A percentile compares a stretch with the other conserved stretches of the same genome.
phyloP scores from a whole-genome alignment of 2,797 vertebrate genomes.

The Orientallactaga sibirica region DNA sequence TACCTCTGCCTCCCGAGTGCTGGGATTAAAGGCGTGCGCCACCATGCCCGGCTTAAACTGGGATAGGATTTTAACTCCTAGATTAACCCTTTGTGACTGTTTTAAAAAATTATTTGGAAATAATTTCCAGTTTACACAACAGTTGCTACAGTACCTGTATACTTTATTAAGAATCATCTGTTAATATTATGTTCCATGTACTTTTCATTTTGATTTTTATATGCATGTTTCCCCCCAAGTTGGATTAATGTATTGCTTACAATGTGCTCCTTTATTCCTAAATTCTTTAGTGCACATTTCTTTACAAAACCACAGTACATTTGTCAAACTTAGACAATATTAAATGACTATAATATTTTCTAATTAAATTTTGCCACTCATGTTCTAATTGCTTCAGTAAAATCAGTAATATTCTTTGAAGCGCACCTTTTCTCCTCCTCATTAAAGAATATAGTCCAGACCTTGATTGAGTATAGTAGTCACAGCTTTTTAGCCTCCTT shows the following conservation, averaged over 20 bases:
- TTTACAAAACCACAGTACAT: neutral
- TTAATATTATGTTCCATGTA: neutral
- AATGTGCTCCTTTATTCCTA: neutral
- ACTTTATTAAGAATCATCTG: neutral
- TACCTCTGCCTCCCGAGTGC: too few species aligned
- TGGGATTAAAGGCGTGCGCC: too few species aligned
- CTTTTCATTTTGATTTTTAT: neutral
- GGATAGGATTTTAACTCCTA: slow-evolving; percentile 34
- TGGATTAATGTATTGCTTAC: neutral
- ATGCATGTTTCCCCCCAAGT: neutral
- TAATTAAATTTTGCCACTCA: neutral
- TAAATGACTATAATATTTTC: neutral
- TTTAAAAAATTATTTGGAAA: slow-evolving; percentile 42
- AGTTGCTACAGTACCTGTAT: neutral
- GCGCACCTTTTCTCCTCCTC: neutral
- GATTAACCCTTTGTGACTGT: neutral
- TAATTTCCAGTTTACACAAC: slow-evolving; percentile 36
- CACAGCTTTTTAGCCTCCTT: slow-evolving; percentile 24
- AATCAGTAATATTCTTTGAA: neutral
- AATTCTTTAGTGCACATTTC: neutral
- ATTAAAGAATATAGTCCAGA: neutral
- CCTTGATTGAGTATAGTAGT: slow-evolving; percentile 14
- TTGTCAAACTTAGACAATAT: neutral
- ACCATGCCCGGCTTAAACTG: neutral
- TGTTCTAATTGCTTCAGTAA: neutral